These are phyloP conservation scores for Naja naja DNA, from an alignment of 2,113 vertebrate species.

Conservation along the genomic window DNA sequence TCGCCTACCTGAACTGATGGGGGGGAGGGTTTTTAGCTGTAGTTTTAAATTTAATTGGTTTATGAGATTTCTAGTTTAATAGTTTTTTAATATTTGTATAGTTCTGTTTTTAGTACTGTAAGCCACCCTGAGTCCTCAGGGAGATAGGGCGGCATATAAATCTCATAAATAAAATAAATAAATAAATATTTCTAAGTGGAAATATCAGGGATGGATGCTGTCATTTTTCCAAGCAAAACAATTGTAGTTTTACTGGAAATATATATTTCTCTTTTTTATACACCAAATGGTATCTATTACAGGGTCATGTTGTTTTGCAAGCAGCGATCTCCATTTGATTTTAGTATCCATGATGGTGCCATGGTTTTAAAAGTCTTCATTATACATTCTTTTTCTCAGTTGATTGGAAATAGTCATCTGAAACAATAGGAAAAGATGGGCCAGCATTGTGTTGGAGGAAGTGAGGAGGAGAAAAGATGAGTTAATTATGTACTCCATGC, in stretches of 20 bases:
- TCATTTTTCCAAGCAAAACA: background rate
- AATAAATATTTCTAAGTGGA: background rate
- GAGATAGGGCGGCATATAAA: no score
- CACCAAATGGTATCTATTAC: background rate
- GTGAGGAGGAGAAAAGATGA: background rate
- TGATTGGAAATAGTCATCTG: background rate
- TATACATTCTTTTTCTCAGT: background rate
- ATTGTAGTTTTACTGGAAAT: background rate
- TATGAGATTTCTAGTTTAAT: no score
- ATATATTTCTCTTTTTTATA: background rate
- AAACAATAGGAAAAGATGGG: background rate
- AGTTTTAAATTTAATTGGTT: no score
- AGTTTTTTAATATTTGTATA: no score
- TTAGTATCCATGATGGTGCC: background rate
- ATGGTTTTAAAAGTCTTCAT: background rate
- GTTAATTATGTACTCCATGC: background rate
- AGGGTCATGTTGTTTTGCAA: background rate
- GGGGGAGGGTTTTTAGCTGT: no score
- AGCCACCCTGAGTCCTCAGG: no score
- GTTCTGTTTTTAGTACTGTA: no score
- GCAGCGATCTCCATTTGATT: background rate
- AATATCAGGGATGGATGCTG: background rate
- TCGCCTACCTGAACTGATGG: no score
- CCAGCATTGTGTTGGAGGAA: background rate
- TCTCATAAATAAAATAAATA: no score